phyloP scores from a whole-genome alignment of 2,888 invertebrate genomes.

The Brachyptera risi region DNA sequence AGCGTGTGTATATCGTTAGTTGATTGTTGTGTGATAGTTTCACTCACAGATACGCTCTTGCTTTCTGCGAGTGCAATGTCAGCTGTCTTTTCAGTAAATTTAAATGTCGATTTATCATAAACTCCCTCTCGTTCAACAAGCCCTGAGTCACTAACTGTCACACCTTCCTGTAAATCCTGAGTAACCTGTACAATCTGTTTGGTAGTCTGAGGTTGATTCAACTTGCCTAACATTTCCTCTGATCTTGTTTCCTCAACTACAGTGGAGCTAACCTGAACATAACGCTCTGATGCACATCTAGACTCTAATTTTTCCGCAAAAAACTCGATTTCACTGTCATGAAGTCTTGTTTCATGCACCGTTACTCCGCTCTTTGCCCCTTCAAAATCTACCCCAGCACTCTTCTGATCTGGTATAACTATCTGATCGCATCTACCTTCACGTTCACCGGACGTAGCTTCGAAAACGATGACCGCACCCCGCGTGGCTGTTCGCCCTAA shows the following conservation, averaged over 20 bases:
- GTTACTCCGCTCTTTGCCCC: conserved; percentile 32
- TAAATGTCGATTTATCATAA: conserved; percentile 38
- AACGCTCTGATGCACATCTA: conserved; percentile 21
- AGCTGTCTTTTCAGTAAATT: conserved; percentile 21
- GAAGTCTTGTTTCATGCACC: conserved; percentile 27
- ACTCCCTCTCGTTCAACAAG: conserved; percentile 45
- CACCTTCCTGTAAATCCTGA: conserved; percentile 31
- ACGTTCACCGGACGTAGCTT: conserved; percentile 28
- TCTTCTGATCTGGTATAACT: conserved; percentile 26
- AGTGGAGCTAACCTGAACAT: conserved; percentile 25
- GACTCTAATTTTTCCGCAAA: conserved; percentile 2
- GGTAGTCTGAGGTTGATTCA: conserved; percentile 23
- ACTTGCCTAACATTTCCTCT: conserved; percentile 32
- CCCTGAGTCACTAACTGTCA: conserved; percentile 34
- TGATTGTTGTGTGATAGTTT: conserved; percentile 29
- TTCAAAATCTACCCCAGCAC: conserved; percentile 28
- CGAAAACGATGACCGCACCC: conserved; percentile 26
- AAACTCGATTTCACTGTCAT: conserved; percentile 29
- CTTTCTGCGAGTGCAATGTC: conserved; percentile 24
- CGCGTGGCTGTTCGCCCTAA: conserved; percentile 18
- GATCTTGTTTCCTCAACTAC: conserved; percentile 39
- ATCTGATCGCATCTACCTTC: conserved; percentile 30
- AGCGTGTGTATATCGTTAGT: conserved; percentile 22
- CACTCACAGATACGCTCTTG: conserved; percentile 29
- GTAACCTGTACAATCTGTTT: conserved; percentile 28